These are phyloP conservation scores for Drosophila trichaetosa DNA, from an alignment of 2,888 invertebrate genomes.

Conservation along the genomic window DNA sequence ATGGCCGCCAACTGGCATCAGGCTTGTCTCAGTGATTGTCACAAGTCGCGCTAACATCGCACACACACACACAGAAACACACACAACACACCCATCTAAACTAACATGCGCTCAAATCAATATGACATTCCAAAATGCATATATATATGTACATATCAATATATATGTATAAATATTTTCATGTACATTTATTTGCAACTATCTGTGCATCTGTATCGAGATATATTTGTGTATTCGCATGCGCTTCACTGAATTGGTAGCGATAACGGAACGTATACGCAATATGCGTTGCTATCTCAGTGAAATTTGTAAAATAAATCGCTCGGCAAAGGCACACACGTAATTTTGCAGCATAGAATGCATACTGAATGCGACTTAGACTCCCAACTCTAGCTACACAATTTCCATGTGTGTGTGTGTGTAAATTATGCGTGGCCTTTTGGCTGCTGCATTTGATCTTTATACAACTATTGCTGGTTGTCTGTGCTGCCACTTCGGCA, in stretches of 20 bases:
- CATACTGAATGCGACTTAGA: constrained; percentile 22
- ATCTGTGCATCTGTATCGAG: constrained; percentile 29
- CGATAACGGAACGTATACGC: constrained; percentile 66
- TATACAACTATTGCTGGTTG: constrained; percentile 1
- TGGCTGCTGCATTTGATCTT: constrained; percentile 45
- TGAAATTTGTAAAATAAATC: constrained; percentile 69
- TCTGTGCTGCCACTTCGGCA: constrained; percentile 19
- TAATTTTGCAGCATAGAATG: constrained; percentile 59
- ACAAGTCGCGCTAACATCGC: constrained; percentile 44
- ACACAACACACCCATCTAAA: background rate
- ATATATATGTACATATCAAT: background rate
- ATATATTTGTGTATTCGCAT: constrained; percentile 57
- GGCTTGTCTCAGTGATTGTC: constrained; percentile 62
- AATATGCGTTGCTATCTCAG: constrained; percentile 55
- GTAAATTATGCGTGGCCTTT: constrained; percentile 70
- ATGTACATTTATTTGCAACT: constrained; percentile 14
- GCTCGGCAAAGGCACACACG: constrained; percentile 57
- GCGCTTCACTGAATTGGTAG: constrained; percentile 61
- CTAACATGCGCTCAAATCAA: constrained; percentile 14
- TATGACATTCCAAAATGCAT: constrained; percentile 36
- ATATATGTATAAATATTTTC: background rate
- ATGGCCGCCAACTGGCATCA: constrained; percentile 53
- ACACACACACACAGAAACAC: constrained; percentile 5
- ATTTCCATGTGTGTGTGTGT: background rate
- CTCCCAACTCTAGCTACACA: constrained; percentile 12